These are phyloP conservation scores for Synergus umbraculus DNA, from an alignment of 2,888 invertebrate genomes.

Conservation along the genomic window DNA sequence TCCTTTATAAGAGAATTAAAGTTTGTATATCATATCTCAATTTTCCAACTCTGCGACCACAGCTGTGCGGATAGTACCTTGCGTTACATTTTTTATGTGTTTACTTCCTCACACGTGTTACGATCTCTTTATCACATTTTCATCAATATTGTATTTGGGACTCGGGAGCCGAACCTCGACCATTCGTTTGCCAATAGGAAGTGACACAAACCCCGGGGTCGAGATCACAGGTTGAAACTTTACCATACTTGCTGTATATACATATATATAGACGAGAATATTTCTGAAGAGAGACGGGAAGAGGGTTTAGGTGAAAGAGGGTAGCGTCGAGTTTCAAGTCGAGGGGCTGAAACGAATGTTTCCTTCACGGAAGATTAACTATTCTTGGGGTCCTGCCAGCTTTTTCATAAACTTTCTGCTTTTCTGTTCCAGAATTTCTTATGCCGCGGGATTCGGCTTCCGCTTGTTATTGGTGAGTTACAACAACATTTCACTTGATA, in stretches of 20 bases:
- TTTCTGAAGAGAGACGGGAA: slow-evolving; percentile 55
- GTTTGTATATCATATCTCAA: background rate
- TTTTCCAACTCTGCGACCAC: background rate
- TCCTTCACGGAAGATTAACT: slow-evolving; percentile 70
- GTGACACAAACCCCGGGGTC: slow-evolving; percentile 47
- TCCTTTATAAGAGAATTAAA: background rate
- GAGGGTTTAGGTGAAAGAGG: slow-evolving; percentile 58
- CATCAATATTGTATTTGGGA: slow-evolving; percentile 37
- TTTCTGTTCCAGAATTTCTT: slow-evolving; percentile 55
- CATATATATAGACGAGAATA: slow-evolving; percentile 13
- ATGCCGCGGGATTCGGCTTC: slow-evolving; percentile 50
- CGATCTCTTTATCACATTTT: slow-evolving; percentile 22
- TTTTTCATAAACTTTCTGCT: slow-evolving; percentile 49
- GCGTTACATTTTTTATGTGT: slow-evolving; percentile 2
- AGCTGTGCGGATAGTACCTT: background rate
- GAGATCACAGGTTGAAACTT: slow-evolving; percentile 54
- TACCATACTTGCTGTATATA: slow-evolving; percentile 50
- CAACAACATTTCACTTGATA: slow-evolving; percentile 25
- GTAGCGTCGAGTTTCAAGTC: slow-evolving; percentile 58
- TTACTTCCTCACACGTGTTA: slow-evolving; percentile 20
- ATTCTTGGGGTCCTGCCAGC: slow-evolving; percentile 56
- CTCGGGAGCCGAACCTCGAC: slow-evolving; percentile 9
- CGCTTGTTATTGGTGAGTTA: slow-evolving; percentile 52
- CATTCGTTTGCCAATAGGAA: slow-evolving; percentile 42
- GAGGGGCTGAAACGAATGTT: slow-evolving; percentile 65